Conservation (phyloP, 1,140 invertebrate species). For the Sweltsa coloradensis region DNA sequence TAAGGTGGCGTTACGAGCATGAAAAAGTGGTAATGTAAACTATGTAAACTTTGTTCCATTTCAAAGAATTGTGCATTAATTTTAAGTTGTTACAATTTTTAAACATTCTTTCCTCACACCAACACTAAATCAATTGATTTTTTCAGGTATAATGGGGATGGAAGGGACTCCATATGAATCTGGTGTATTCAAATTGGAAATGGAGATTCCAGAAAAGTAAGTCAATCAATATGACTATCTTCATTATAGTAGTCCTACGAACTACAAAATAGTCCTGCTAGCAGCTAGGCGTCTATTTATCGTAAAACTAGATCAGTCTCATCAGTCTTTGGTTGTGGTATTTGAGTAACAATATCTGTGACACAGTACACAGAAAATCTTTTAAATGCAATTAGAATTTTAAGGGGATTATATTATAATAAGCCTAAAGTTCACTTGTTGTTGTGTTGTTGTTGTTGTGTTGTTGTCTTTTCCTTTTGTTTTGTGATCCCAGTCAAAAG, state of each 20-base stretch:
- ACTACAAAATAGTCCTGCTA: neutral
- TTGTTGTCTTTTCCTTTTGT: no score
- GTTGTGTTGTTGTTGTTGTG: no score
- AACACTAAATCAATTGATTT: no score
- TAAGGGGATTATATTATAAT: neutral
- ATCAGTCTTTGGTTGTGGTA: slow-evolving; percentile 7
- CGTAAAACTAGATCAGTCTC: neutral
- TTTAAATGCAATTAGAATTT: neutral
- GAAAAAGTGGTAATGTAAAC: no score
- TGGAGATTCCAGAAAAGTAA: slow-evolving; percentile 53
- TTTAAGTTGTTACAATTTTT: no score
- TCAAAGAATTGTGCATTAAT: no score
- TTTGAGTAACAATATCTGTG: neutral
- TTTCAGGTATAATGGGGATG: slow-evolving; percentile 41
- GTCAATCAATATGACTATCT: slow-evolving; percentile 15
- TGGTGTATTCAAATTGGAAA: slow-evolving; percentile 56
- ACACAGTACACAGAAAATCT: neutral
- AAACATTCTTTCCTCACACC: no score
- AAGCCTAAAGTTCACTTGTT: no score
- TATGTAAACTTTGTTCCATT: no score
- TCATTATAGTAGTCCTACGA: neutral
- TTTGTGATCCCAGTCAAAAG: no score
- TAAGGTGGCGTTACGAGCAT: no score
- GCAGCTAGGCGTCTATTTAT: neutral
- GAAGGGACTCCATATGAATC: slow-evolving; percentile 54